A percentile compares a stretch with the other conserved stretches of the same genome.
phyloP scores from a whole-genome alignment of 2,113 vertebrate species.

The Passer montanus region DNA sequence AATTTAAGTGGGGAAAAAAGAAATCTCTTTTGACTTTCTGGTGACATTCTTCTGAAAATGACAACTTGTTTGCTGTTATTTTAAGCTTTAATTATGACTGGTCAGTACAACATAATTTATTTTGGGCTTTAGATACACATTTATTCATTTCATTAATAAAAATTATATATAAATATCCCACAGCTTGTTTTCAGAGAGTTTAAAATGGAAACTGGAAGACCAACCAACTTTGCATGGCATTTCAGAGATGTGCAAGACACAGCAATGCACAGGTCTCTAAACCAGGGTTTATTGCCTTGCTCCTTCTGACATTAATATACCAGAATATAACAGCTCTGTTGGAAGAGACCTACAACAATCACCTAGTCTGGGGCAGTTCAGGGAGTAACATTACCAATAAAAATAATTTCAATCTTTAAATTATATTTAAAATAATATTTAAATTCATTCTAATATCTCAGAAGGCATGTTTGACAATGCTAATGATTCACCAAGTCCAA shows the following conservation, averaged over 20 bases:
- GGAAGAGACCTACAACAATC: background rate
- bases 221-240: background rate
- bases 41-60: background rate
- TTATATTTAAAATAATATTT: background rate
- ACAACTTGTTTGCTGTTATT: background rate
- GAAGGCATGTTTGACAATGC: background rate
- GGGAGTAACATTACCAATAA: background rate
- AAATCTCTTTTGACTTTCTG: background rate
- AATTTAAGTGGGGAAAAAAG: background rate
- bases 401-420: background rate
- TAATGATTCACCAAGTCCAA: background rate
- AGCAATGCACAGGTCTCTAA: background rate
- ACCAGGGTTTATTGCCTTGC: background rate
- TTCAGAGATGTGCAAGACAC: background rate
- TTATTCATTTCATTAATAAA: background rate
- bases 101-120: too few relatives aligned
- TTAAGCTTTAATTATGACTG: too few relatives aligned
- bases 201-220: background rate
- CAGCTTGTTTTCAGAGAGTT: background rate
- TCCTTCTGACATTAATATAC: background rate
- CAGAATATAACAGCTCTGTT: background rate
- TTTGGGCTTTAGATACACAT: background rate
- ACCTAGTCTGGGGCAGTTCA: background rate
- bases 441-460: background rate
- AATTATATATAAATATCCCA: background rate